Base-by-base conservation (phyloP, 2,888 invertebrate species). In the Parnassius mnemosyne region DNA sequence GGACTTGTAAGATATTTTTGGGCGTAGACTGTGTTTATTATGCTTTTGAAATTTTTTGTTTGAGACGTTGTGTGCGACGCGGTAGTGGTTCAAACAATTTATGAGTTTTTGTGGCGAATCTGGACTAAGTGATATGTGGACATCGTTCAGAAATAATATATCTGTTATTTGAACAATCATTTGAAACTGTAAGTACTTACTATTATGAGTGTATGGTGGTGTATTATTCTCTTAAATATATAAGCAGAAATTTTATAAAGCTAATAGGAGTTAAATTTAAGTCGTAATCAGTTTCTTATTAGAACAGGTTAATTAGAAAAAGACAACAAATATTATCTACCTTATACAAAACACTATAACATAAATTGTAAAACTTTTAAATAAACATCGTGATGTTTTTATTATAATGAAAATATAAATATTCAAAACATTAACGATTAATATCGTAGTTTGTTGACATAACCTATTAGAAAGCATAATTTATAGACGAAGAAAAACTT, bases 1-100 rank as follows among this genome's bases (percentile, higher is more conserved):
- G 78, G 80, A 84, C 84, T 84, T 76, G 73, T 71, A 69, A 72
- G 72, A 83, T 77, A 79, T 83, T 82, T 79, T 80, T 79, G 85
- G 84, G 84, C 81, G 83, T 83, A 81, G 82, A 84, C 84, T 83
- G 83, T 85, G 83, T 79, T 34, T 79, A 73, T 34, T 79, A 73
- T 68, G 67, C 75, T 77, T 73, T 77, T 76, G 76, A 74, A 76
- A 78, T 80, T 78, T 67, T 75, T 73, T 71, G 47, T 65, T 68
- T 61, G 61, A 71, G 71, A 76, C 74, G 66, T 70, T 79, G 83
- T 85, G 83, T 72, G 46, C 12, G 34, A 3, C 59, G n/a, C 77
- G 78, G 81, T 74, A 70, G 70, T 67, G 68, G 70, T 69, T 75
- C 72, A 74, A 75, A 73, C 78, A 72, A 77, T 71, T 67, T 62